phyloP scores from a whole-genome alignment of 2,113 vertebrate species.

The Brachypodius melanocephalos region DNA sequence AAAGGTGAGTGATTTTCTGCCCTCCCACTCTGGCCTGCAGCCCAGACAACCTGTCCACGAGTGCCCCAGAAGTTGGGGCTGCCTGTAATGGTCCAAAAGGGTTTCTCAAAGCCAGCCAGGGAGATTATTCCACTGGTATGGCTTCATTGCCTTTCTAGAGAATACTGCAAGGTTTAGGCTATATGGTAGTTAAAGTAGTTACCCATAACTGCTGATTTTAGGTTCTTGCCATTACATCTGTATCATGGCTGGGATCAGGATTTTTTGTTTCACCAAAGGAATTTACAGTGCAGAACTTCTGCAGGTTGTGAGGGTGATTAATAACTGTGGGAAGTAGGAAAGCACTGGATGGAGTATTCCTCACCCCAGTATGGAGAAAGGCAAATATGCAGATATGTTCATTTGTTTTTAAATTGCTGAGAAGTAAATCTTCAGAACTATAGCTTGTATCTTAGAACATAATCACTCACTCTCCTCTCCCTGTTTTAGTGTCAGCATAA shows the following conservation, averaged over 20 bases:
- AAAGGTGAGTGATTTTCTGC: neutral
- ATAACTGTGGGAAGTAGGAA: neutral
- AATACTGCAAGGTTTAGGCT: neutral
- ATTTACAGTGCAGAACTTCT: neutral
- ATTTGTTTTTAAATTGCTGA: neutral
- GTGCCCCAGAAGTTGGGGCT: neutral
- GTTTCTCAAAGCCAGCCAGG: neutral
- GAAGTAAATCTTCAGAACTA: conserved; percentile 16
- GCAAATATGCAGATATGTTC: neutral
- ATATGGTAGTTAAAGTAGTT: neutral
- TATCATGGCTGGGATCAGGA: fast-evolving
- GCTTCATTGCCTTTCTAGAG: neutral
- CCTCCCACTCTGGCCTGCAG: neutral
- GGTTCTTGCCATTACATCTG: neutral
- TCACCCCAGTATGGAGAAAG: neutral
- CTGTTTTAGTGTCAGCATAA: conserved; percentile 37
- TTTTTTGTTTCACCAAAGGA: neutral
- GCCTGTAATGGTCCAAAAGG: neutral
- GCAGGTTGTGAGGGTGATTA: neutral
- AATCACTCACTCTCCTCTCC: conserved; percentile 3
- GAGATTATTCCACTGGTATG: neutral
- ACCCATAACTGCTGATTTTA: neutral
- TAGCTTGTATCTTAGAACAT: neutral
- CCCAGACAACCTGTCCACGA: neutral
- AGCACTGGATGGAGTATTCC: neutral